Conservation (phyloP, 30 jellyfish, hydroid and myxozoan genomes). For the Morbakka virulenta region DNA sequence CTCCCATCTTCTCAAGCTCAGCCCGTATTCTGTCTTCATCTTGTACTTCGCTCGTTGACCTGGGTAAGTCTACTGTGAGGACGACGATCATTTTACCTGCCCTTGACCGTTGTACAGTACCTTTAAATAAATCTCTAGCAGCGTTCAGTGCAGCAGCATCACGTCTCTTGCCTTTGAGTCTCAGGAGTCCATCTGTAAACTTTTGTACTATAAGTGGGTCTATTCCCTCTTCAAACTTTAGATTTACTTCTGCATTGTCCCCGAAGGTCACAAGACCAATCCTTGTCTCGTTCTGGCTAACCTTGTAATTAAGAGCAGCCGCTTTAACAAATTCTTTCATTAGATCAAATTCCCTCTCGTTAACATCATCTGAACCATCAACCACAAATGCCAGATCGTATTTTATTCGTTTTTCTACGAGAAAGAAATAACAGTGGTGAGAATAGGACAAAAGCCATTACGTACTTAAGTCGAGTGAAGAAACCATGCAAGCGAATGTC, state of each 20-base stretch:
- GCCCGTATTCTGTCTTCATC: neutral
- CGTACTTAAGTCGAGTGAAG: no score
- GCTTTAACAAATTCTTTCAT: neutral
- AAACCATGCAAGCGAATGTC: no score
- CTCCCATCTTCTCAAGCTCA: neutral
- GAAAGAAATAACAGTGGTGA: no score
- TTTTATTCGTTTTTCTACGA: neutral
- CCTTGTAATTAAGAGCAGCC: neutral
- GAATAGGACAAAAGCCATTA: no score
- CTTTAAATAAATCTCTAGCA: neutral
- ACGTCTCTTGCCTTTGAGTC: neutral
- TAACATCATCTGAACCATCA: neutral
- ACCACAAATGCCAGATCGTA: neutral
- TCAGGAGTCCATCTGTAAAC: neutral
- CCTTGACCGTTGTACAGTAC: neutral
- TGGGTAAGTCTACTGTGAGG: neutral
- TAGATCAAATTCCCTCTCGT: neutral
- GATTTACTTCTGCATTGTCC: neutral
- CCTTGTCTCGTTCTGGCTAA: neutral
- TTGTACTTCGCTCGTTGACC: neutral
- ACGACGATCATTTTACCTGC: neutral
- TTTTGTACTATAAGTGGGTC: neutral
- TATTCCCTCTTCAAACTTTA: neutral
- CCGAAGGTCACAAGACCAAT: constrained; percentile 4
- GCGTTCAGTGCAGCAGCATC: neutral